A percentile compares a stretch with the other conserved stretches of the same genome.
phyloP scores from a whole-genome alignment of 2,888 invertebrate species.

The Masnerella sp. region DNA sequence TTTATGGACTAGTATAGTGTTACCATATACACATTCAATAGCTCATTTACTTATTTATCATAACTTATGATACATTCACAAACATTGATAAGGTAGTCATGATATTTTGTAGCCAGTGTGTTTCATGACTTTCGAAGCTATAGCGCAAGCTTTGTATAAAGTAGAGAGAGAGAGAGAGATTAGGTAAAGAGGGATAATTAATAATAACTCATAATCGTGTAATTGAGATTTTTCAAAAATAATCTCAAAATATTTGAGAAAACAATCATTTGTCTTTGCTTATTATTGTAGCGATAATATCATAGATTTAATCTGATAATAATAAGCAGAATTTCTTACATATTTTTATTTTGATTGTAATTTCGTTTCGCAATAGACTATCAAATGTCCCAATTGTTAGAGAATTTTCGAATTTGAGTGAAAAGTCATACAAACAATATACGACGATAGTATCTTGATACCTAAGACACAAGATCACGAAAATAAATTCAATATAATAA shows the following conservation, averaged over 20 bases:
- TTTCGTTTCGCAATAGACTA: too few species aligned
- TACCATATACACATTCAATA: constrained; percentile 78
- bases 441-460: constrained; percentile 24
- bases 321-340: too few species aligned
- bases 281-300: too few species aligned
- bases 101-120: constrained; percentile 72
- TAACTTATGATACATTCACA: constrained; percentile 77
- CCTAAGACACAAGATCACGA: constrained; percentile 28
- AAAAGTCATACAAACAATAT: constrained; percentile 38
- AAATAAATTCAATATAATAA: constrained; percentile 31
- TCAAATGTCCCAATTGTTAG: too few species aligned
- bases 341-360: too few species aligned
- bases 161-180: constrained; percentile 33
- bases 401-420: too few species aligned
- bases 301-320: too few species aligned
- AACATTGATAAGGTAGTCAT: constrained; percentile 77
- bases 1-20: constrained; percentile 77
- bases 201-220: constrained; percentile 64
- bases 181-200: constrained; percentile 24
- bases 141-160: constrained; percentile 75
- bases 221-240: constrained; percentile 58
- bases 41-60: constrained; percentile 76
- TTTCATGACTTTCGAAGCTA: constrained; percentile 75
- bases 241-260: constrained; percentile 33
- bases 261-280: too few species aligned